These are phyloP conservation scores for Agrochola litura DNA, from an alignment of 2,888 invertebrate genomes.

Conservation along the genomic window DNA sequence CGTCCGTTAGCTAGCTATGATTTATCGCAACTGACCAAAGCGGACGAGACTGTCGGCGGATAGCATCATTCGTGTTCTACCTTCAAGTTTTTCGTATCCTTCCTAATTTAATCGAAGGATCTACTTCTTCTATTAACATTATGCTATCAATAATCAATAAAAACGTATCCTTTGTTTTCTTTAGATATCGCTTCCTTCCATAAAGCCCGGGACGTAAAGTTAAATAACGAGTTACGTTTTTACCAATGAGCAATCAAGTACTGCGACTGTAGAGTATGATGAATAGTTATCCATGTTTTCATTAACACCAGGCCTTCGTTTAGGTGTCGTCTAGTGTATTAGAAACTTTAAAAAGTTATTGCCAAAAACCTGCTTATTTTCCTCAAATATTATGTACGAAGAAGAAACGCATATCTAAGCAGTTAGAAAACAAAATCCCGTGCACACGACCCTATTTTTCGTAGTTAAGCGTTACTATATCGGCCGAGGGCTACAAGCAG, in stretches of 20 bases:
- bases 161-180: constrained; percentile 48
- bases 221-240: constrained; percentile 9
- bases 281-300: too few relatives aligned
- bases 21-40: constrained; percentile 54
- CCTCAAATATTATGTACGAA: too few relatives aligned
- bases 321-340: too few relatives aligned
- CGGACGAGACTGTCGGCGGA: constrained; percentile 44
- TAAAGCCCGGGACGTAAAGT: background rate
- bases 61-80: constrained; percentile 32
- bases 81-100: constrained; percentile 58
- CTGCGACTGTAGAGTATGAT: too few relatives aligned
- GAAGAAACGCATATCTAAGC: too few relatives aligned
- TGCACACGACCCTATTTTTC: too few relatives aligned
- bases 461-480: too few relatives aligned
- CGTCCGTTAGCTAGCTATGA: constrained; percentile 34
- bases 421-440: too few relatives aligned
- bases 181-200: constrained; percentile 34
- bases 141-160: constrained; percentile 43
- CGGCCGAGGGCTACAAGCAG: too few relatives aligned
- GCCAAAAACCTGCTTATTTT: too few relatives aligned
- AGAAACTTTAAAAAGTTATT: too few relatives aligned
- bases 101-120: constrained; percentile 56
- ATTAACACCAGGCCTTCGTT: too few relatives aligned
- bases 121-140: constrained; percentile 37
- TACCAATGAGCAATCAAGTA: background rate